phyloP scores from a whole-genome alignment of 2,113 vertebrate genomes.

The Aspidoscelis tigris region DNA sequence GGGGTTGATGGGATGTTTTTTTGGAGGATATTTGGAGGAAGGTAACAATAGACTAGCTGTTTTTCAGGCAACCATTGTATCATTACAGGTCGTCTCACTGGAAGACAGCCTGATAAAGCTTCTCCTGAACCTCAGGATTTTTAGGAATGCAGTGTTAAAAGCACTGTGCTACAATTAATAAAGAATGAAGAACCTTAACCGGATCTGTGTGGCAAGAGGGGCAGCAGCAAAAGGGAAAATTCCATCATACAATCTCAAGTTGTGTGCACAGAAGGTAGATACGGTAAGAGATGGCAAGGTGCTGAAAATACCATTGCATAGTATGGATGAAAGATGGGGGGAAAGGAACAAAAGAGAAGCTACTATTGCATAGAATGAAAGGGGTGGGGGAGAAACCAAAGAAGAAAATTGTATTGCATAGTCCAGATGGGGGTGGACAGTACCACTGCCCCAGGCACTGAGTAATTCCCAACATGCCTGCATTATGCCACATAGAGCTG shows the following conservation, averaged over 20 bases:
- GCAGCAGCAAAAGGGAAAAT: background rate
- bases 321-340: background rate
- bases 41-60: background rate
- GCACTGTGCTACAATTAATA: background rate
- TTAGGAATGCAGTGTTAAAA: background rate
- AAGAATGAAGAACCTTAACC: too few species aligned
- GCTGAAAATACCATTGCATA: slow-evolving; percentile 21
- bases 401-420: slow-evolving; percentile 9
- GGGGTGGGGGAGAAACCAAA: background rate
- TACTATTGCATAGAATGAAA: slow-evolving; percentile 24
- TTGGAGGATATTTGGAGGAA: background rate
- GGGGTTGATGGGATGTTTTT: background rate
- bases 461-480: slow-evolving; percentile 3
- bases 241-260: background rate
- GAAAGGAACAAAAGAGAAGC: background rate
- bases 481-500: background rate
- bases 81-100: background rate
- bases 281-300: background rate
- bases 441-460: slow-evolving; percentile 32
- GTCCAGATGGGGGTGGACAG: slow-evolving; percentile 11
- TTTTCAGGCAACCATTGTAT: background rate
- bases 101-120: background rate
- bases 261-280: background rate
- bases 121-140: background rate
- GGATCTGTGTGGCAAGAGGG: too few species aligned